Conservation (phyloP, 2,888 invertebrate species). For the Pollenia amentaria region DNA sequence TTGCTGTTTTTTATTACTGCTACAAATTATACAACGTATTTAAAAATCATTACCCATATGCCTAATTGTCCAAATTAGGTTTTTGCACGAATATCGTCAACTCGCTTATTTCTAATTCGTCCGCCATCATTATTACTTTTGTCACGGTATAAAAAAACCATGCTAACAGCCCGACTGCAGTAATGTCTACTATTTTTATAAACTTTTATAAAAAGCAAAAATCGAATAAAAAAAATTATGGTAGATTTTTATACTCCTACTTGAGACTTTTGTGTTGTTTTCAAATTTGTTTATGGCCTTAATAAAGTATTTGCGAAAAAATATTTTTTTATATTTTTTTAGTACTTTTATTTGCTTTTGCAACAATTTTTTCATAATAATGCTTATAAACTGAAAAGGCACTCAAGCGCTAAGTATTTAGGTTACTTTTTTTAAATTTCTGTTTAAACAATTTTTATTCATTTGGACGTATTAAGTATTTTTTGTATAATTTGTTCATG, state of each 20-base stretch:
- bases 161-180: neutral
- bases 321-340: neutral
- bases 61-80: slow-evolving; percentile 60
- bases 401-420: neutral
- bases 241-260: slow-evolving; percentile 17
- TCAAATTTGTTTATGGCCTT: slow-evolving; percentile 50
- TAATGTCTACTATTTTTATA: slow-evolving; percentile 36
- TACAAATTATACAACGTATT: slow-evolving; percentile 43
- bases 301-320: slow-evolving; percentile 20
- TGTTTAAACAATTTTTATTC: no score
- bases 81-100: slow-evolving; percentile 33
- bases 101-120: neutral
- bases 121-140: slow-evolving; percentile 17
- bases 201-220: slow-evolving; percentile 58
- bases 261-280: slow-evolving; percentile 56
- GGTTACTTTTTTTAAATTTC: no score
- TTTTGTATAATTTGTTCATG: no score
- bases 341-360: neutral
- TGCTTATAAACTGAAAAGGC: neutral
- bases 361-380: slow-evolving; percentile 12
- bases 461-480: no score
- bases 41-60: slow-evolving; percentile 60
- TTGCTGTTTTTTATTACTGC: slow-evolving; percentile 8
- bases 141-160: neutral
- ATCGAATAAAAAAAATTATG: slow-evolving; percentile 47